Base-by-base conservation (phyloP, 2,797 vertebrate genomes). In the Sebastiscus tertius region DNA sequence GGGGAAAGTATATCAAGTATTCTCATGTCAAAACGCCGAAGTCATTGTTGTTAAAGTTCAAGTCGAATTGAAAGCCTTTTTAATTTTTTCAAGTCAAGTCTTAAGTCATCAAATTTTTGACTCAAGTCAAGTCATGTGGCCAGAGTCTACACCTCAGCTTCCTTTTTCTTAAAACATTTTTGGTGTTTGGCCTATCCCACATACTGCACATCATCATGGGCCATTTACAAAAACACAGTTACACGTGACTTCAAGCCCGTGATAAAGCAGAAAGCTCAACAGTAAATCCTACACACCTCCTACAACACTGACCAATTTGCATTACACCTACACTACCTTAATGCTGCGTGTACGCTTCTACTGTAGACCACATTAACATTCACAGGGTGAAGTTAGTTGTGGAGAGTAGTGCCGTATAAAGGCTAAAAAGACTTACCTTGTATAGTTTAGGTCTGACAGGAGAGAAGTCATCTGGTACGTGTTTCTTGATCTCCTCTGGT, bases 361-460 rank as follows among this genome's bases (percentile, higher is more conserved):
- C 58, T 26, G 9, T 10, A 4, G 8, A n/a, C n/a, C 14, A 52
- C 29, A 3, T 33, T 9, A 29, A 12, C n/a, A 14, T 42, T 52
- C 11, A 58, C 24, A 56, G 10, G 3, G 13, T 39, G 12, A 27
- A 8, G 20, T 56, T 26, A 29, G 42, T 27, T 4, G n/a, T 1
- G 20, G 22, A 31, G 13, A 26, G 12, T 0, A 11, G 1, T 3
- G 6, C 18, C 11, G 42, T 13, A 22, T 24, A 1, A 24, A 26
- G 8, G 26, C 2, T 11, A 6, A 24, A 81, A 67, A 33, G 18
- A 46, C 31, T 68, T 75, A 97, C 99, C 97, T 99, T 99, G 89
- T 99, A 99, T 2, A 99, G 96, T 93, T 99, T 99, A 18, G 99
- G 97, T 62, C 96, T 96, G 39, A 97, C 77, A 0, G 98, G 96